phyloP scores from a whole-genome alignment of 2,888 invertebrate species.

The Serripes groenlandicus region DNA sequence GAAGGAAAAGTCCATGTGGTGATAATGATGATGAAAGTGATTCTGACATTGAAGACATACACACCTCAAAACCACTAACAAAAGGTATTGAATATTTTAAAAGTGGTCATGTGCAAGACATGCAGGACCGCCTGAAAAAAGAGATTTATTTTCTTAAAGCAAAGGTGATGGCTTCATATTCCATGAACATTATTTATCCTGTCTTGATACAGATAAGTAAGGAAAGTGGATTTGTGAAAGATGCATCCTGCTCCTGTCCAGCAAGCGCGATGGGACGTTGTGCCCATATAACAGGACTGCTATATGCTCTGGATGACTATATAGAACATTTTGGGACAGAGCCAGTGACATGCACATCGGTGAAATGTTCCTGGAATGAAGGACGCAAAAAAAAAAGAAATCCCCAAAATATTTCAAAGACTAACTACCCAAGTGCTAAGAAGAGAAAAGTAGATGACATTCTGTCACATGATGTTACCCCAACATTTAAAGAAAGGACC shows the following conservation, averaged over 20 bases:
- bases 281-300: not conserved
- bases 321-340: not conserved
- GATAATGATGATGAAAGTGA: constrained; percentile 34
- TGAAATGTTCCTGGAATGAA: not conserved
- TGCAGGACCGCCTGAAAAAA: not conserved
- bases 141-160: not conserved
- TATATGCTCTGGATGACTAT: not conserved
- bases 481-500: not conserved
- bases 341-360: not conserved
- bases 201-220: not conserved
- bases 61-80: constrained; percentile 51
- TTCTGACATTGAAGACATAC: constrained; percentile 47
- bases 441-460: constrained; percentile 10
- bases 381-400: not conserved
- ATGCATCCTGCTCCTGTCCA: not conserved
- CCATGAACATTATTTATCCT: not conserved
- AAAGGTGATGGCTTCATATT: not conserved
- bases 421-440: not conserved
- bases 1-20: not conserved
- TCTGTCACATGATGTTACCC: not conserved
- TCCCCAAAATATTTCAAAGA: not conserved
- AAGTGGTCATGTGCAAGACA: not conserved
- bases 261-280: not conserved
- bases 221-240: constrained; percentile 1
- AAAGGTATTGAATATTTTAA: constrained; percentile 32